A percentile compares a stretch with the other conserved stretches of the same genome.
Evolutionary conservation across 2,113 vertebrate species (phyloP).

Genomic region (Semnornis frantzii): DNA sequence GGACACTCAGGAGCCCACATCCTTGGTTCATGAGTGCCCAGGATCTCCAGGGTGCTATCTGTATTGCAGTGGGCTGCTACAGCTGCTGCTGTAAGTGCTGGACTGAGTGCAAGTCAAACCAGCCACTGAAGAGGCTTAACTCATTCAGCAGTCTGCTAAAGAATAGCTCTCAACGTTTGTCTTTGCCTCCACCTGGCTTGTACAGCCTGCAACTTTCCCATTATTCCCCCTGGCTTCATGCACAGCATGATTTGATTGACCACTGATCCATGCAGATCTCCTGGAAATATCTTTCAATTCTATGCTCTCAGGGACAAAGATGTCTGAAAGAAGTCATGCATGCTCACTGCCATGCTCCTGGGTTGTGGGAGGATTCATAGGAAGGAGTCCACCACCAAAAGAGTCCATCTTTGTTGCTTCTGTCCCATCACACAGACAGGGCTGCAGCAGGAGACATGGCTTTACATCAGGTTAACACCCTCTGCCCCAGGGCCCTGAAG

Average conservation of each 20-base stretch:
- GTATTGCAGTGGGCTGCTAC: not conserved
- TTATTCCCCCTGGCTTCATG: not conserved
- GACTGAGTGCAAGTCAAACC: not conserved
- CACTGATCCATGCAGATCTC: not conserved
- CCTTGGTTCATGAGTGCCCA: not conserved
- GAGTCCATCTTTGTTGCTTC: not conserved
- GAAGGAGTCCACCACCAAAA: not conserved
- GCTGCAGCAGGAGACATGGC: not conserved
- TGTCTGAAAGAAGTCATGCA: rapidly evolving
- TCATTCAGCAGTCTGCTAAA: not conserved
- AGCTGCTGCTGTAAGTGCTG: not conserved
- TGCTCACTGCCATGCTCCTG: not conserved
- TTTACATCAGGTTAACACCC: not conserved
- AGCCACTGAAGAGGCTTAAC: not conserved
- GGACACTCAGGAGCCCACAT: not conserved
- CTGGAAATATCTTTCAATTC: not conserved
- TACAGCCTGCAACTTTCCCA: not conserved
- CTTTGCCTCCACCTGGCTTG: not conserved
- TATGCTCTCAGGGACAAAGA: not conserved
- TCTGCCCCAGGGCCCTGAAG: not conserved
- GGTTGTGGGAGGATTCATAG: not conserved
- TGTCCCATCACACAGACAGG: not conserved
- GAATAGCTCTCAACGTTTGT: not conserved
- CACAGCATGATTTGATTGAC: not conserved
- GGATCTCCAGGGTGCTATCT: not conserved